Conservation (phyloP, 2,797 vertebrate species). For the Eulemur rubriventer region DNA sequence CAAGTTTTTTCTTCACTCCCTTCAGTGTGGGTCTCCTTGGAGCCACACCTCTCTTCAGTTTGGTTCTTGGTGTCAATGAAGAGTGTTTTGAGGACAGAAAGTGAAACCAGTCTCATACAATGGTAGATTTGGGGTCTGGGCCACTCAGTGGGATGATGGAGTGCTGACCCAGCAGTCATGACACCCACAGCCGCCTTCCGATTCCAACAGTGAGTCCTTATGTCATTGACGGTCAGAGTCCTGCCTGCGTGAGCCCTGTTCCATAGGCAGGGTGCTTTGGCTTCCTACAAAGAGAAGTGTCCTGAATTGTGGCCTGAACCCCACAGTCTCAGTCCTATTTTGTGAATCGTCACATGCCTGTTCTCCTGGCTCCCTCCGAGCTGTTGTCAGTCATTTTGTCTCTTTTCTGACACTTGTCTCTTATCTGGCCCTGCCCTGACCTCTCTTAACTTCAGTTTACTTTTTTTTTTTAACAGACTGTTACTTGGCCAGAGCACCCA, state of each 20-base stretch:
- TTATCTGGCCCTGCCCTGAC: not conserved
- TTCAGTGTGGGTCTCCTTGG: not conserved
- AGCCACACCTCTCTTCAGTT: not conserved
- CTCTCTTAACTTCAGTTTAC: not conserved
- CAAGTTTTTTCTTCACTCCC: not conserved
- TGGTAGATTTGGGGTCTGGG: not conserved
- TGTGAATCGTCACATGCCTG: not conserved
- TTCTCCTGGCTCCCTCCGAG: not conserved
- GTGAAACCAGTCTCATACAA: not conserved
- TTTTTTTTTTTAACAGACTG: not conserved
- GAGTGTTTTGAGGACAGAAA: not conserved
- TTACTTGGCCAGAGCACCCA: not conserved
- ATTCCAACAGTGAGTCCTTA: not conserved
- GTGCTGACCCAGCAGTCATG: not conserved
- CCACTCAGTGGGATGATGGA: not conserved
- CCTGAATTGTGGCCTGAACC: not conserved
- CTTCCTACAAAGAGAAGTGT: not conserved
- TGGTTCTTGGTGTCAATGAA: not conserved
- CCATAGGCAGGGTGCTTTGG: not conserved
- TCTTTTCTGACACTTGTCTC: not conserved
- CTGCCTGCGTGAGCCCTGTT: not conserved
- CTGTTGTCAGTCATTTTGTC: not conserved
- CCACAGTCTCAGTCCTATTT: not conserved
- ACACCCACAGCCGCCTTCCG: not conserved
- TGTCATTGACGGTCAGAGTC: fast-evolving